Base-by-base conservation (phyloP, 2,797 vertebrate species). In the Miichthys miiuy region DNA sequence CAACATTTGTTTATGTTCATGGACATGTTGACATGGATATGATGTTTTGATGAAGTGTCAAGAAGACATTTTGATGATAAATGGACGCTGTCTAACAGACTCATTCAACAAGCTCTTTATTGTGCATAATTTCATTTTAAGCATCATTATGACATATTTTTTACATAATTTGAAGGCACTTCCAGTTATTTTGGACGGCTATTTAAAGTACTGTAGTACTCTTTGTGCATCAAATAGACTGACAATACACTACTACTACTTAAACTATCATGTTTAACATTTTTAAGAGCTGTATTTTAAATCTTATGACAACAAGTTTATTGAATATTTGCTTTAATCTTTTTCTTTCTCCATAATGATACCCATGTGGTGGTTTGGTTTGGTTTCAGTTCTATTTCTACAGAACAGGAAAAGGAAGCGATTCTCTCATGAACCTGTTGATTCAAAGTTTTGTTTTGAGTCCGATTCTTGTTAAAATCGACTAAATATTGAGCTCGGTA, bases 381-480 rank as follows among this genome's bases (percentile, higher is more conserved):
- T 44, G 14, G 34, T 61, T 61, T 75, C 41, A 46, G n/a, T 75
- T 78, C 0, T 41, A 21, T 63, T 68, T 56, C 68, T 13, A 61
- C 48, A 8, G 23, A 60, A 55, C 12, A 58, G 60, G 30, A 34
- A 34, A 21, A 11, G 70, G 27, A 47, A 8, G 38, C 12, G 61
- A 70, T 47, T 38, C 20, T 60, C 16, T 68, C 23, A 14, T n/a
- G 6, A 52, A 60, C 52, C 58, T 54, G 12, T 56, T 58, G 63
- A 21, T 62, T 74, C 12, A 18, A 41, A 38, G 68, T 62, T 70
- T 75, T 30, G 72, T 67, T 41, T 57, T 65, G 4, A 60, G 16
- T 56, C 27, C 42, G 44, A 72, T 34, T 65, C 21, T 3, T 75
- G 41, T 18, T 69, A 10, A 46, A 48, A 50, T 48, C 14, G 12